phyloP scores from a whole-genome alignment of 2,797 vertebrate species.

The Eulemur albifrons region DNA sequence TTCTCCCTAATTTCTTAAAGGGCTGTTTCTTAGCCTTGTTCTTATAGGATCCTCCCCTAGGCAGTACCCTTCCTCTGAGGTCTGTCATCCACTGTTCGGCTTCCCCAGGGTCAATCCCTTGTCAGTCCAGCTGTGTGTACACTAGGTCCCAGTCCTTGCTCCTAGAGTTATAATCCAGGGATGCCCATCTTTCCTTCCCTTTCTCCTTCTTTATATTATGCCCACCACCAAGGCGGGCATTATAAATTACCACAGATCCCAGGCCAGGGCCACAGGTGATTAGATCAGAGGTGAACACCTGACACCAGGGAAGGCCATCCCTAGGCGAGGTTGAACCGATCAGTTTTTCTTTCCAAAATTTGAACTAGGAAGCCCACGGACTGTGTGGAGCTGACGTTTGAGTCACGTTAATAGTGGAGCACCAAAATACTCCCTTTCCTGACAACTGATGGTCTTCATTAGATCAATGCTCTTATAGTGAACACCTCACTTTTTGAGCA shows the following conservation, averaged over 20 bases:
- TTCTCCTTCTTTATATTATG: background rate
- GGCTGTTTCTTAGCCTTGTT: background rate
- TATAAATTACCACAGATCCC: background rate
- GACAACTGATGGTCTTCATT: background rate
- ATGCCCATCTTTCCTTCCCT: background rate
- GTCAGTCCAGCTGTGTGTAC: background rate
- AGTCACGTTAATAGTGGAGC: background rate
- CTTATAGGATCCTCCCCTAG: background rate
- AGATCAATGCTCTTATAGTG: background rate
- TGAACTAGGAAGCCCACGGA: background rate
- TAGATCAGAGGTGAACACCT: background rate
- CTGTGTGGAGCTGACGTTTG: background rate
- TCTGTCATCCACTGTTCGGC: background rate
- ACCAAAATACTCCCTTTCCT: background rate
- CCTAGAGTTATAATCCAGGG: background rate
- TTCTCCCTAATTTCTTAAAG: conserved; percentile 7
- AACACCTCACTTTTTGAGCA: background rate
- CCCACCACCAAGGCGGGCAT: background rate
- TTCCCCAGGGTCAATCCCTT: background rate
- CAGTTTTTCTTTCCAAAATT: background rate
- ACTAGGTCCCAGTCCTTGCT: background rate
- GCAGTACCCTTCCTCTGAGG: background rate
- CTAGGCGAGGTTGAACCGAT: background rate
- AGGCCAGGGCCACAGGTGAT: background rate
- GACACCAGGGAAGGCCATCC: background rate